These are phyloP conservation scores for Drosophila longiperda DNA, from an alignment of 2,888 invertebrate species.

Conservation along the genomic window DNA sequence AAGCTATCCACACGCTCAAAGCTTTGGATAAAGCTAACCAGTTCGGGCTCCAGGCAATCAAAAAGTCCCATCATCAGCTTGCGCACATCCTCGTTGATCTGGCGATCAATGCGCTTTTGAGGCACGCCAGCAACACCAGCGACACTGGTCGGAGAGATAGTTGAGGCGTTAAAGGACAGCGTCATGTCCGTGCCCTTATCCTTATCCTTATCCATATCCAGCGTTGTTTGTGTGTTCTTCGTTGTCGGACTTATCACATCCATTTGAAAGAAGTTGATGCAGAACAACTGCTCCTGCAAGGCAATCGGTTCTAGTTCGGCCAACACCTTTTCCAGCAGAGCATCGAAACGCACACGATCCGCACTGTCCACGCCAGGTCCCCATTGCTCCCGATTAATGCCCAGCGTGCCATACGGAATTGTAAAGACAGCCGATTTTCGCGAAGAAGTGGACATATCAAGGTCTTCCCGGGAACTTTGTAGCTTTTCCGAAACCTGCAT, in stretches of 20 bases:
- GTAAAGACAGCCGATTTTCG: constrained; percentile 83
- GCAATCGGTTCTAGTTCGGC: constrained; percentile 96
- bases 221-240: constrained; percentile 87
- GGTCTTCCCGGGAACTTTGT: constrained; percentile 84
- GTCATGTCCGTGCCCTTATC: constrained; percentile 83
- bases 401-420: constrained; percentile 86
- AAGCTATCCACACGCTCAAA: constrained; percentile 95
- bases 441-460: constrained; percentile 84
- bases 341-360: constrained; percentile 87
- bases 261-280: constrained; percentile 95
- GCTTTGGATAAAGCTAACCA: constrained; percentile 93
- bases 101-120: constrained; percentile 88
- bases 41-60: constrained; percentile 93
- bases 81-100: constrained; percentile 91
- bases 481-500: constrained; percentile 82
- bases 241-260: constrained; percentile 87
- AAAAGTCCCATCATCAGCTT: constrained; percentile 96
- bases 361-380: constrained; percentile 87
- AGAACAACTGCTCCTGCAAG: constrained; percentile 97
- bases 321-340: constrained; percentile 93
- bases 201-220: constrained; percentile 85
- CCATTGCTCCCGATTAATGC: constrained; percentile 88
- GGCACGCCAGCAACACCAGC: constrained; percentile 73
- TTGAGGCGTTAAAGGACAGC: constrained; percentile 67
- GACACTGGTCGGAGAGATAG: constrained; percentile 57